Conservation (phyloP, 2,888 invertebrate species). For the Drosophila prostipennis region DNA sequence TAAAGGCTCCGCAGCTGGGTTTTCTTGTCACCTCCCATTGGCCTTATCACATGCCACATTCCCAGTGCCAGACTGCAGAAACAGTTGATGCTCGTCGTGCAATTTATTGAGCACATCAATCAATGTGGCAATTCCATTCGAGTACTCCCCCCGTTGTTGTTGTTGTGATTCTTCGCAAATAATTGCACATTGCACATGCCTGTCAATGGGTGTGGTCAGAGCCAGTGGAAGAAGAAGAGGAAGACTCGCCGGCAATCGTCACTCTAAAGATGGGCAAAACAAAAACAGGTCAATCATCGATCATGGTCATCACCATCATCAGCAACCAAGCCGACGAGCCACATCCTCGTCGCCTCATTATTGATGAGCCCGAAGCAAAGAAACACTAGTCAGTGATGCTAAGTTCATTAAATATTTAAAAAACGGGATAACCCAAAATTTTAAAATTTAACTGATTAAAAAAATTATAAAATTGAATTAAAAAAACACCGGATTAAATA, state of each 20-base stretch:
- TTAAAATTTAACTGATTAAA: neutral
- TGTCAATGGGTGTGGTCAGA: conserved; percentile 74
- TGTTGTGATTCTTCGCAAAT: conserved; percentile 68
- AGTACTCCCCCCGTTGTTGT: conserved; percentile 41
- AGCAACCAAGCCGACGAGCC: conserved; percentile 28
- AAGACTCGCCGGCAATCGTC: conserved; percentile 61
- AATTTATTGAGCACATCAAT: conserved; percentile 78
- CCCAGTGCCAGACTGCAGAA: conserved; percentile 28
- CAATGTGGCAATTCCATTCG: conserved; percentile 69
- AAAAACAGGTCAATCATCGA: conserved; percentile 82
- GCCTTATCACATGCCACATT: conserved; percentile 41
- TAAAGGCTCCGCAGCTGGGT: conserved; percentile 1
- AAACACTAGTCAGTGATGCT: conserved; percentile 15
- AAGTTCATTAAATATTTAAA: neutral
- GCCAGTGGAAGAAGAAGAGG: conserved; percentile 3
- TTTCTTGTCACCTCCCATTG: conserved; percentile 32
- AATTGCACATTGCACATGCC: conserved; percentile 69
- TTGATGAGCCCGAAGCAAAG: conserved; percentile 58
- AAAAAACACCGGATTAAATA: neutral
- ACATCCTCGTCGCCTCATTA: conserved; percentile 60
- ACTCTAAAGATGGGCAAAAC: conserved; percentile 67
- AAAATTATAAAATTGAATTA: neutral
- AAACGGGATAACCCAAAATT: neutral
- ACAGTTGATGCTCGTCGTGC: conserved; percentile 56
- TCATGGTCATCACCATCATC: conserved; percentile 78